These are phyloP conservation scores for Sebastiscus tertius DNA, from an alignment of 2,797 vertebrate genomes.

Conservation along the genomic window DNA sequence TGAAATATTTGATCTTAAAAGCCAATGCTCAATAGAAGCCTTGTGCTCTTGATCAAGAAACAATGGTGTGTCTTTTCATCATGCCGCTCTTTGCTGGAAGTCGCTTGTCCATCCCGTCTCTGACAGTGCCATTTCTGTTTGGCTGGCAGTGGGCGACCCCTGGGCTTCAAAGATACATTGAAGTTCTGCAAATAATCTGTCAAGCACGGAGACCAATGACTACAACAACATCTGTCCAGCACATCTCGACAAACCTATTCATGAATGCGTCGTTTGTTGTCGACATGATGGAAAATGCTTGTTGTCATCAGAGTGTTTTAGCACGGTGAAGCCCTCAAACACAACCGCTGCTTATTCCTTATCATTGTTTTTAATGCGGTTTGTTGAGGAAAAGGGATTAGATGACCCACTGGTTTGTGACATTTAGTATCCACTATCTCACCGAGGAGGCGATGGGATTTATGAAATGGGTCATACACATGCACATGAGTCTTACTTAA, in stretches of 20 bases:
- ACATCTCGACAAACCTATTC: constrained; percentile 88
- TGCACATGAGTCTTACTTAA: constrained; percentile 82
- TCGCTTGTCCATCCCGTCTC: constrained; percentile 75
- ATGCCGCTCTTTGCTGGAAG: constrained; percentile 63
- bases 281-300: constrained; percentile 84
- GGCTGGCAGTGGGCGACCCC: constrained; percentile 76
- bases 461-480: constrained; percentile 80
- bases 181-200: constrained; percentile 83
- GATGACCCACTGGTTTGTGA: constrained; percentile 78
- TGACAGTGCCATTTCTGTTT: constrained; percentile 74
- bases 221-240: constrained; percentile 81
- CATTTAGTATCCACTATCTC: constrained; percentile 80
- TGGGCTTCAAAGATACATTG: constrained; percentile 82
- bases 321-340: constrained; percentile 36
- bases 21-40: constrained; percentile 60
- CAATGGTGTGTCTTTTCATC: constrained; percentile 77
- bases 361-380: constrained; percentile 74
- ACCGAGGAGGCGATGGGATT: constrained; percentile 74
- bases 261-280: constrained; percentile 88
- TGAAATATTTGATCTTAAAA: constrained; percentile 81
- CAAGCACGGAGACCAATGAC: constrained; percentile 61
- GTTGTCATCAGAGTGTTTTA: constrained; percentile 60
- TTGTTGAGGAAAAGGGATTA: constrained; percentile 74
- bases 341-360: constrained; percentile 45
- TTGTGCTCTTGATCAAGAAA: constrained; percentile 78